Percentiles rank a stretch among this genome's conserved stretches.
phyloP scores from a whole-genome alignment of 2,888 invertebrate species.

The Cephalotes varians region DNA sequence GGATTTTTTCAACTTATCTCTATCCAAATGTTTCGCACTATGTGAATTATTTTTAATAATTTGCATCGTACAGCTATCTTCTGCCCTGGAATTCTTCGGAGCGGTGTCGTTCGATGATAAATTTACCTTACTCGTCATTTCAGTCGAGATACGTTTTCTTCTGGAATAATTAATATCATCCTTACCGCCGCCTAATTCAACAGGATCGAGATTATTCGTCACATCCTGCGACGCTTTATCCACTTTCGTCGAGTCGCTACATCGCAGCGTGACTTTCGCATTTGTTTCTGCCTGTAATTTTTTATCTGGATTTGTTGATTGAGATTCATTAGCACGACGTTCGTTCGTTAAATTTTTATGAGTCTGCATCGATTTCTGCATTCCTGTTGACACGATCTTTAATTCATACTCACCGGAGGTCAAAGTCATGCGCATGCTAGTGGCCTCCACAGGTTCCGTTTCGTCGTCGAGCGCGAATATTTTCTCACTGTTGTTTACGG shows the following conservation, averaged over 20 bases:
- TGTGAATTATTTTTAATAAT: background rate
- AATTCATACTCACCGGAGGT: slow-evolving; percentile 57
- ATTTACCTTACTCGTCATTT: background rate
- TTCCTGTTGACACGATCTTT: slow-evolving; percentile 17
- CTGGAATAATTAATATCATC: background rate
- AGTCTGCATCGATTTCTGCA: background rate
- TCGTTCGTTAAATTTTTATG: slow-evolving; percentile 44
- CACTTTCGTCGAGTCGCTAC: background rate
- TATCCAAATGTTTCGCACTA: background rate
- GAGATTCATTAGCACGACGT: background rate
- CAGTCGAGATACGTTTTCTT: background rate
- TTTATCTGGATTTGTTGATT: background rate
- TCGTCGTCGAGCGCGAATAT: slow-evolving; percentile 27
- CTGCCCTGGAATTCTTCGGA: background rate
- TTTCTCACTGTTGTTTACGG: slow-evolving; percentile 25
- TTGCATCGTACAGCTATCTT: background rate
- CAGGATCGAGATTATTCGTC: background rate
- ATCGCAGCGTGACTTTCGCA: background rate
- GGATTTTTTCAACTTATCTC: background rate
- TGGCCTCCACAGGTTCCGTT: slow-evolving; percentile 34
- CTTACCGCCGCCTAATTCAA: background rate
- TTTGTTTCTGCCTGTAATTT: background rate
- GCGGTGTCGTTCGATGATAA: background rate
- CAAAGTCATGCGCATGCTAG: slow-evolving; percentile 35
- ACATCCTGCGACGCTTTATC: background rate